A percentile compares a stretch with the other conserved stretches of the same genome.
Conservation (phyloP, 2,888 invertebrate genomes). For the Drosophila meridionalis region DNA sequence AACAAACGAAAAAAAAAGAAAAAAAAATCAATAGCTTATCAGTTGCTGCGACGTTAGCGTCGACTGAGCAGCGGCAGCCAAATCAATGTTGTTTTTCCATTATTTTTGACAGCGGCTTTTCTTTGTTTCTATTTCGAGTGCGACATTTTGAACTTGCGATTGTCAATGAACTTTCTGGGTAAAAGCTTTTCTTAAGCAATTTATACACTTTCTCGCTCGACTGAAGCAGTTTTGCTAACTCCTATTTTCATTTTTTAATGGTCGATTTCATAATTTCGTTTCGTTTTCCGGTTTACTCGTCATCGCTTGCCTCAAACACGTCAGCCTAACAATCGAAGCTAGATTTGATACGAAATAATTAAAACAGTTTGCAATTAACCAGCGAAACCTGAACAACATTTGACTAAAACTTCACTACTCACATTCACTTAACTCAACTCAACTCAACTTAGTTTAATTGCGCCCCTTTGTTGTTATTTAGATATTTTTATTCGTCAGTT, state of each 20-base stretch:
- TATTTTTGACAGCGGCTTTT: conserved; percentile 14
- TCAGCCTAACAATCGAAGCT: conserved; percentile 40
- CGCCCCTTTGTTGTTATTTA: background rate
- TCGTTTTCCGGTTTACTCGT: conserved; percentile 45
- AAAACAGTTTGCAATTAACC: conserved; percentile 36
- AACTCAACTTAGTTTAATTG: conserved; percentile 6
- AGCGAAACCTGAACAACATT: conserved; percentile 46
- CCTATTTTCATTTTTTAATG: conserved; percentile 31
- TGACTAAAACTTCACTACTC: conserved; percentile 39
- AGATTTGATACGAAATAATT: conserved; percentile 7
- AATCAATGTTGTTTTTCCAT: conserved; percentile 15
- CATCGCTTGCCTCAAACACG: conserved; percentile 41
- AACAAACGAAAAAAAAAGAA: conserved; percentile 8
- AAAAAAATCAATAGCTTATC: conserved; percentile 71
- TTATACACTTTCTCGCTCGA: conserved; percentile 39
- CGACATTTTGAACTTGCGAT: conserved; percentile 35
- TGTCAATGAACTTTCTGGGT: conserved; percentile 47
- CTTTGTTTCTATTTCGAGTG: conserved; percentile 30
- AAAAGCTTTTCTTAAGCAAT: conserved; percentile 31
- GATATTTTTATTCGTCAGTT: conserved; percentile 10
- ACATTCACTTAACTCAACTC: background rate
- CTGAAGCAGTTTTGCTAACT: conserved; percentile 13
- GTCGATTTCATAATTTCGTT: conserved; percentile 41
- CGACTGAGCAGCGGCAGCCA: conserved; percentile 3
- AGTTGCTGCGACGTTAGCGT: conserved; percentile 34